A percentile compares a stretch with the other conserved stretches of the same genome.
Evolutionary conservation across 2,113 vertebrate species (phyloP).

Genomic region (Ailuropoda melanoleuca): DNA sequence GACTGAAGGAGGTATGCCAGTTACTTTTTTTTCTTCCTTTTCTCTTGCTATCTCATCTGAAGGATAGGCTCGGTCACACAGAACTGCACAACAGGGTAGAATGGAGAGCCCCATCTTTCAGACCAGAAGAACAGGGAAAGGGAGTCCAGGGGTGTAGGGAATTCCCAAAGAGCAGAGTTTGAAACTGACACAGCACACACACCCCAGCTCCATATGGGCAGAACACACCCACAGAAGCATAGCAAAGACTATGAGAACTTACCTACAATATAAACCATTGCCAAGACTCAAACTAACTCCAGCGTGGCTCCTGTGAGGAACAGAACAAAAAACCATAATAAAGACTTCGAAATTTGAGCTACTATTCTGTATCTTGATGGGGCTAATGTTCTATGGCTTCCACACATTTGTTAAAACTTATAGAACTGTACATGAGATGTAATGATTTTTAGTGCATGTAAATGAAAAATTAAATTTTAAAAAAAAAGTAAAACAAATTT

Average conservation of each 20-base stretch:
- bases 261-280: not conserved
- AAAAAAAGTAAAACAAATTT: not conserved
- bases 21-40: not conserved
- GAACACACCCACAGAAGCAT: not conserved
- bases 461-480: not conserved
- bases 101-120: not conserved
- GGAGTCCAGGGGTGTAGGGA: not conserved
- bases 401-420: not conserved
- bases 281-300: not conserved
- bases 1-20: not conserved
- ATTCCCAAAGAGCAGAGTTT: not conserved
- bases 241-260: not conserved
- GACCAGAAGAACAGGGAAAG: not conserved
- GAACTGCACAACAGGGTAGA: not conserved
- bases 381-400: not conserved
- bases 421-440: not conserved
- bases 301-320: not conserved
- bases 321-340: not conserved
- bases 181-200: not conserved
- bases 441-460: not conserved
- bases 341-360: not conserved
- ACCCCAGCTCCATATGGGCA: not conserved
- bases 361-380: not conserved
- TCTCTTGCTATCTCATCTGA: not conserved
- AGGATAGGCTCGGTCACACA: not conserved